Conservation (phyloP, 2,797 vertebrate genomes). For the Alauda arvensis region DNA sequence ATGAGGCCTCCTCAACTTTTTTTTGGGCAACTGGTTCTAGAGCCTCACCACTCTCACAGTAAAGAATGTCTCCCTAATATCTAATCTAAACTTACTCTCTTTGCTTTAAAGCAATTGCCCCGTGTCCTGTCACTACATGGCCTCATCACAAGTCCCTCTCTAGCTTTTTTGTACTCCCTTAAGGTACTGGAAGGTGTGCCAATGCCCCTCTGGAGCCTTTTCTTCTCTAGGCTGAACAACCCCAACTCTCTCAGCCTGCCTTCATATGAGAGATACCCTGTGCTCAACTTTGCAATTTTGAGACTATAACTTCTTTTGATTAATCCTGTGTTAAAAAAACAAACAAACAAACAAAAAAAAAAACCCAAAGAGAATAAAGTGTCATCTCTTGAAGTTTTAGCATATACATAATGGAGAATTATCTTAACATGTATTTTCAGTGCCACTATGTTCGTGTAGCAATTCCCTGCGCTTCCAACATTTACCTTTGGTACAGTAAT, state of each 20-base stretch:
- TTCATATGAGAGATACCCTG: background rate
- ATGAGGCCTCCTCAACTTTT: background rate
- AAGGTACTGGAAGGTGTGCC: background rate
- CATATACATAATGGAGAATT: background rate
- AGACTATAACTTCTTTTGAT: background rate
- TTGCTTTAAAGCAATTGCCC: background rate
- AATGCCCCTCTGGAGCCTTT: background rate
- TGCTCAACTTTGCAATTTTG: background rate
- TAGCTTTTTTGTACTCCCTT: background rate
- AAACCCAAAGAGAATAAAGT: rapidly evolving
- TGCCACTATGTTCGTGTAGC: background rate
- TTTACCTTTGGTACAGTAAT: background rate
- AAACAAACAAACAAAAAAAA: background rate
- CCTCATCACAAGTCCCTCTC: background rate
- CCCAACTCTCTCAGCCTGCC: background rate
- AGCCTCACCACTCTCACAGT: background rate
- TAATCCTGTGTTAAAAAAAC: background rate
- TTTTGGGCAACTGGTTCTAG: background rate
- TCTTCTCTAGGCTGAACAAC: background rate
- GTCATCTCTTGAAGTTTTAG: background rate
- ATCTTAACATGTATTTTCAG: background rate
- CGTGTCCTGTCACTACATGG: background rate
- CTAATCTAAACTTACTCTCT: background rate
- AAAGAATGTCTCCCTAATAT: background rate
- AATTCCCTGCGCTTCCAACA: rapidly evolving